These are phyloP conservation scores for Daktulosphaira vitifoliae DNA, from an alignment of 1,140 invertebrate species.

Conservation along the genomic window DNA sequence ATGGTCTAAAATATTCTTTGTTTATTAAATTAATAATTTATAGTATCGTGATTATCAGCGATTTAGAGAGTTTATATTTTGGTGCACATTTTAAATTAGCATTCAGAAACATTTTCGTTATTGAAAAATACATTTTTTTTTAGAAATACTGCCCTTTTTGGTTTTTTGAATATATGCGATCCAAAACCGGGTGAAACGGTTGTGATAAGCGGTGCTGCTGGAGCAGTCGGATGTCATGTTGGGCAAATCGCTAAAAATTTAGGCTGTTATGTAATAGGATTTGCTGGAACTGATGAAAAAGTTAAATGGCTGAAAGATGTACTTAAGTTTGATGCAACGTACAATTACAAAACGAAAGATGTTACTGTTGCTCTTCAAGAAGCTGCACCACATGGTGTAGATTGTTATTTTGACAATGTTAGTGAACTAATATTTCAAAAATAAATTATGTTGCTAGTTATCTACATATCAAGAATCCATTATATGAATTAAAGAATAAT, in stretches of 20 bases:
- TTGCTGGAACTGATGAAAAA: slow-evolving; percentile 61
- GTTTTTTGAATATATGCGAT: slow-evolving; percentile 57
- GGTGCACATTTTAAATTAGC: no score
- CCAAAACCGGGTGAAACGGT: slow-evolving; percentile 59
- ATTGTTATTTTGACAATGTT: slow-evolving; percentile 53
- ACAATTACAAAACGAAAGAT: slow-evolving; percentile 60
- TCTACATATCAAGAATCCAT: no score
- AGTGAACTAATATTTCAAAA: slow-evolving; percentile 33
- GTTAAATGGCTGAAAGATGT: slow-evolving; percentile 56
- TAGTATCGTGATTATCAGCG: no score
- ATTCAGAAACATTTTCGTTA: no score
- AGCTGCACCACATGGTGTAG: slow-evolving; percentile 48
- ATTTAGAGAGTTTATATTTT: no score
- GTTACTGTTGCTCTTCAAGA: slow-evolving; percentile 48
- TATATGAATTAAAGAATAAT: not conserved
- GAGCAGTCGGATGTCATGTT: slow-evolving; percentile 60
- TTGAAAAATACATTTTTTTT: no score
- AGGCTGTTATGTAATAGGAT: slow-evolving; percentile 61
- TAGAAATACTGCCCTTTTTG: slow-evolving; percentile 66
- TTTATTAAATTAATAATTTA: no score
- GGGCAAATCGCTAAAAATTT: slow-evolving; percentile 65
- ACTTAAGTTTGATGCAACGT: slow-evolving; percentile 56
- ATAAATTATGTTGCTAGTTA: no score
- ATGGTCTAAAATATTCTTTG: no score
- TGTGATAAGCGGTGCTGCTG: slow-evolving; percentile 55